phyloP scores from a whole-genome alignment of 2,797 vertebrate species.

The Avahi laniger region DNA sequence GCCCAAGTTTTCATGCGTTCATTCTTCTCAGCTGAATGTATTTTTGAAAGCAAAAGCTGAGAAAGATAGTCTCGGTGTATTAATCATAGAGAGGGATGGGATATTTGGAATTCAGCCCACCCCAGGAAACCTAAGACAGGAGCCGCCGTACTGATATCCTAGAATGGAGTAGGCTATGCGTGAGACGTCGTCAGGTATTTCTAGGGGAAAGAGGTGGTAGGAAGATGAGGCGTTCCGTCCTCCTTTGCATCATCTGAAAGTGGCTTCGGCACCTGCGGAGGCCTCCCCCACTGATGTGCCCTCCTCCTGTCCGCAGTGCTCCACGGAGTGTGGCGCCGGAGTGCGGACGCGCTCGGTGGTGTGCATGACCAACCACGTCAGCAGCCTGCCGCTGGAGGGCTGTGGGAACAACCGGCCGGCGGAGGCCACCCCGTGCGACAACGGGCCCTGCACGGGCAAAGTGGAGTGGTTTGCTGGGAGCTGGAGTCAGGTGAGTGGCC shows the following conservation, averaged over 20 bases:
- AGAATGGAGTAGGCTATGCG: accelerated
- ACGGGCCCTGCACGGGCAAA: conserved; percentile 91
- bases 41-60: not conserved
- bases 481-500: conserved; percentile 93
- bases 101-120: not conserved
- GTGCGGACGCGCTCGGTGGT: conserved; percentile 90
- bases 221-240: not conserved
- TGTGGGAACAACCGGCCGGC: conserved; percentile 91
- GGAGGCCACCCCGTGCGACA: conserved; percentile 90
- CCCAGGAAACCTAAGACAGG: not conserved
- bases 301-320: conserved; percentile 82
- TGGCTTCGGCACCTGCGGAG: not conserved
- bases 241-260: not conserved
- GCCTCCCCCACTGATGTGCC: accelerated
- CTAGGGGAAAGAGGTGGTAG: not conserved
- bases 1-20: not conserved
- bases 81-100: accelerated
- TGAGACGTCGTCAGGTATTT: not conserved
- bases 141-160: not conserved
- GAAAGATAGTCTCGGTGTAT: not conserved
- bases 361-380: conserved; percentile 93
- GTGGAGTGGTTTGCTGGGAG: conserved; percentile 95
- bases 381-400: conserved; percentile 93
- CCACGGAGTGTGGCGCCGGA: conserved; percentile 89
- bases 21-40: not conserved